Evolutionary conservation across 2,797 vertebrate species (phyloP).

Genomic region (Acridotheres tristis): DNA sequence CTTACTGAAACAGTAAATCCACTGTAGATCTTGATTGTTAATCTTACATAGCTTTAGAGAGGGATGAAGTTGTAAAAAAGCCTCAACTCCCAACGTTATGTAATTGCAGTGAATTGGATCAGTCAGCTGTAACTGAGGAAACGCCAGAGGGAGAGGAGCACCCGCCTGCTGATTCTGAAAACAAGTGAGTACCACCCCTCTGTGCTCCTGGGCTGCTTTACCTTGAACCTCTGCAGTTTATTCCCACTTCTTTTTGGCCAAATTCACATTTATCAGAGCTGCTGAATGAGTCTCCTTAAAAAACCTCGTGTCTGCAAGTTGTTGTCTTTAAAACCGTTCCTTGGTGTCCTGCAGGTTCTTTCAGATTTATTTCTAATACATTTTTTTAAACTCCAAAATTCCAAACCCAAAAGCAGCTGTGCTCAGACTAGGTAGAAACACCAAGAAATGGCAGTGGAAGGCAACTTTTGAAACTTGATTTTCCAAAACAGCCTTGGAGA

Average conservation of each 20-base stretch:
- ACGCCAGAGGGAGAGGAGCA: constrained; percentile 92
- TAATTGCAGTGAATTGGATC: constrained; percentile 90
- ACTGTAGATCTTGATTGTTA: background rate
- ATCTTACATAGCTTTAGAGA: background rate
- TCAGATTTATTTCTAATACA: background rate
- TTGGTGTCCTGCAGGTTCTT: background rate
- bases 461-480: background rate
- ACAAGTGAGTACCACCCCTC: constrained; percentile 87
- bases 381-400: background rate
- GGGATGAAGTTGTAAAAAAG: background rate
- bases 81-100: constrained; percentile 12
- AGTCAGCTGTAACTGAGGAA: constrained; percentile 88
- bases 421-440: background rate
- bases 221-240: background rate
- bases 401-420: background rate
- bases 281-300: background rate
- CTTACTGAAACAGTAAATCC: background rate
- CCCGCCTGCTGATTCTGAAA: constrained; percentile 91
- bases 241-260: background rate
- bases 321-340: background rate
- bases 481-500: background rate
- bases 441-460: background rate
- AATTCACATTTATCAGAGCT: background rate
- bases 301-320: background rate
- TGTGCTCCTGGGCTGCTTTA: fast-evolving